phyloP scores from a whole-genome alignment of 2,797 vertebrate genomes.

The Enteromius paludinosus region DNA sequence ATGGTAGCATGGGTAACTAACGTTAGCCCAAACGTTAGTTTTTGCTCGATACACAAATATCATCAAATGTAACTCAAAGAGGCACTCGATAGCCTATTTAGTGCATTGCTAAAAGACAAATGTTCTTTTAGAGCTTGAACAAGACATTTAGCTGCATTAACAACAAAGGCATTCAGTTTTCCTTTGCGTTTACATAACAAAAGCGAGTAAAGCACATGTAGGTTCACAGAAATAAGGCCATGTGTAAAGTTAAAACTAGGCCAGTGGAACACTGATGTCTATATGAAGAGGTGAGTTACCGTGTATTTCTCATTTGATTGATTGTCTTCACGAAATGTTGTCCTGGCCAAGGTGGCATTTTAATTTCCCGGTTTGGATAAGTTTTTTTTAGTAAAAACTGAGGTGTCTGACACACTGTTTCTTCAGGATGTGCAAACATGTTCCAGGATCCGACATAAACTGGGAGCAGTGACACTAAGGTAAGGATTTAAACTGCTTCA shows the following conservation, averaged over 20 bases:
- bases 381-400: not conserved
- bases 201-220: not conserved
- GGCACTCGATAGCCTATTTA: not conserved
- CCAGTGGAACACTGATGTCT: conserved; percentile 46
- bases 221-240: not conserved
- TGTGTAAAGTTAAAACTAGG: conserved; percentile 31
- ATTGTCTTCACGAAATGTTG: not conserved
- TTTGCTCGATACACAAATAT: not conserved
- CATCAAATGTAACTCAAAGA: not conserved
- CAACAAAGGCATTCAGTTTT: not conserved
- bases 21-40: not conserved
- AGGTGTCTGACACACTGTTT: not conserved
- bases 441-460: not conserved
- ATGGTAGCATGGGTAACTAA: not conserved
- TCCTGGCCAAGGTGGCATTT: not conserved
- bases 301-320: not conserved
- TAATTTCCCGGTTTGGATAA: not conserved
- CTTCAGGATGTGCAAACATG: not conserved
- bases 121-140: not conserved
- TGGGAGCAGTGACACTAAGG: not conserved
- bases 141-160: not conserved
- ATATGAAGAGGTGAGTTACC: conserved; percentile 2
- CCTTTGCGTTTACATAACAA: not conserved
- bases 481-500: conserved; percentile 1
- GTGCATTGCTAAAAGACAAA: not conserved